Evolutionary conservation across 2,888 invertebrate genomes (phyloP).

Genomic region (Pachydiplax longipennis): DNA sequence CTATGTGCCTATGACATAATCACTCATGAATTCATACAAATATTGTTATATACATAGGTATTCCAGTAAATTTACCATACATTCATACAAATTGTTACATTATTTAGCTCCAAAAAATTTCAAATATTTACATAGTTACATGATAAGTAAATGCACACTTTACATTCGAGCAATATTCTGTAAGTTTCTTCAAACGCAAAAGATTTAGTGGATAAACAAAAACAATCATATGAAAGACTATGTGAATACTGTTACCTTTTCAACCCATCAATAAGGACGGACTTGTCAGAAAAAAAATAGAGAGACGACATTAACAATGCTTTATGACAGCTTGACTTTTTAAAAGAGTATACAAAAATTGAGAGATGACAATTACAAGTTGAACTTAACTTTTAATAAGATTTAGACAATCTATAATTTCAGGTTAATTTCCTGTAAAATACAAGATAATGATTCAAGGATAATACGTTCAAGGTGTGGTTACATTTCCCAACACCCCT

Average conservation of each 20-base stretch:
- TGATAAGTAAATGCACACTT: constrained; percentile 11
- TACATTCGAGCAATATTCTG: constrained; percentile 16
- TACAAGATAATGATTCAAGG: neutral
- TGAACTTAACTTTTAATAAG: constrained; percentile 24
- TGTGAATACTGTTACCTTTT: constrained; percentile 61
- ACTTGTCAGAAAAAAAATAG: constrained; percentile 63
- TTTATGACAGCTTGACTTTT: constrained; percentile 40
- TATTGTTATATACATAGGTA: neutral
- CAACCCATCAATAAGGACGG: constrained; percentile 63
- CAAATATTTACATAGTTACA: neutral
- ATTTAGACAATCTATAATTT: neutral
- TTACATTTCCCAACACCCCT: neutral
- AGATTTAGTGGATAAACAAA: constrained; percentile 32
- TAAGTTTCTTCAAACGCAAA: constrained; percentile 41
- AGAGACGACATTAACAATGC: constrained; percentile 57
- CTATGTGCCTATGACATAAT: neutral
- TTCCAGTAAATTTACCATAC: constrained; percentile 19
- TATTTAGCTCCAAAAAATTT: neutral
- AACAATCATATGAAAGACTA: constrained; percentile 42
- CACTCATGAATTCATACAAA: constrained; percentile 11
- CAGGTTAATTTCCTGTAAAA: neutral
- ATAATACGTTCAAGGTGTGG: neutral
- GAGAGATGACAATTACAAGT: constrained; percentile 17
- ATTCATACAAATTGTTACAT: constrained; percentile 8
- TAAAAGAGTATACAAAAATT: constrained; percentile 33